Conservation (phyloP, 2,797 vertebrate genomes). For the Numenius phaeopus region DNA sequence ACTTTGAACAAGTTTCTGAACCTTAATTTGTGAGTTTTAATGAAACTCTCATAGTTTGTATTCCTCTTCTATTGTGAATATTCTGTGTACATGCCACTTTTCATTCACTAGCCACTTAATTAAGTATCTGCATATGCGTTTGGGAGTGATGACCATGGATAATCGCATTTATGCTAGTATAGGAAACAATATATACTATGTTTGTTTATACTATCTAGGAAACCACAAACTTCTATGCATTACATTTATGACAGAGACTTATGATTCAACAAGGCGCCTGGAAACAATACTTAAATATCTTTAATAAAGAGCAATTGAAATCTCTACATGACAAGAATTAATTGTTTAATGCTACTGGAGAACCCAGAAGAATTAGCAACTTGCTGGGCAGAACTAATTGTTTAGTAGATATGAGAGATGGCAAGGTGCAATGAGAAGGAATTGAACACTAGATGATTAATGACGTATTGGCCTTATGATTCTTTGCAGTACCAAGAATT, state of each 20-base stretch:
- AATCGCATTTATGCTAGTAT: not conserved
- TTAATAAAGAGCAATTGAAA: not conserved
- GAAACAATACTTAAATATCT: not conserved
- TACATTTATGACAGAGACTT: not conserved
- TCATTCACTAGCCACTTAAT: not conserved
- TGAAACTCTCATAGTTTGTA: not conserved
- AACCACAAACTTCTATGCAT: not conserved
- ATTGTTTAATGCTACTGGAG: not conserved
- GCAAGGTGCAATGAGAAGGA: not conserved
- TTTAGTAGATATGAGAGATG: not conserved
- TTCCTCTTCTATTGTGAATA: not conserved
- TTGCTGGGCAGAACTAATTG: not conserved
- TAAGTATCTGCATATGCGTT: not conserved
- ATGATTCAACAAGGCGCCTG: not conserved
- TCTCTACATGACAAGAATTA: not conserved
- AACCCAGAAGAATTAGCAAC: not conserved
- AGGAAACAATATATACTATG: not conserved
- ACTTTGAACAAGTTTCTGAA: not conserved
- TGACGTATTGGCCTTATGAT: not conserved
- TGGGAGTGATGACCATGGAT: not conserved
- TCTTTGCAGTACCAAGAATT: not conserved
- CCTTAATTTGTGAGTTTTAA: not conserved
- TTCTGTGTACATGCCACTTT: fast-evolving
- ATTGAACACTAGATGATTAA: not conserved
- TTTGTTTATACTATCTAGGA: not conserved